Base-by-base conservation (phyloP, 2,797 vertebrate genomes). In the Pempheris klunzingeri region DNA sequence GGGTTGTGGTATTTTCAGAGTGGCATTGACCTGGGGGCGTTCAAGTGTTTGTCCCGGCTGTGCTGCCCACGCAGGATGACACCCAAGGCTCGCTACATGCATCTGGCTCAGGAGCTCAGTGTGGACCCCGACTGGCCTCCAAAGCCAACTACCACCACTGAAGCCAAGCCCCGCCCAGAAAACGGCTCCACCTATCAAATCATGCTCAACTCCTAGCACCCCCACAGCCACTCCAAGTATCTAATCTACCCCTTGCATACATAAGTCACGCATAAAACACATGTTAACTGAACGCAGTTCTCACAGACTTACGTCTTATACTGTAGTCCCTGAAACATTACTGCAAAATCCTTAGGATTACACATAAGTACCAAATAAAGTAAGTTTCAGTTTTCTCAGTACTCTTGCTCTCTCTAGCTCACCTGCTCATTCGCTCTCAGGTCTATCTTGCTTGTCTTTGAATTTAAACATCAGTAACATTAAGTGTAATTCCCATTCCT, bases 61-160 rank as follows among this genome's bases (percentile, higher is more conserved):
- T 94, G 95, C 73, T 94, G 94, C 52, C 94, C 87, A 44, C 90
- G 77, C 84, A 96, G 94, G 85, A 95, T 91, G 78, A 90, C 89
- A 0, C 98, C 97, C 81, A 97, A 98, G 91, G 97, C 98, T 50
- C 98, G 97, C 78, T 99, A 99, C 88, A 97, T 97, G 97, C 96
- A 97, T 80, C 94, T 99, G 88, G 98, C 98, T 80, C 97, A 99
- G 94, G 97, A 99, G 92, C 95, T 99, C 75, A 92, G 95, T 49
- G 94, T 97, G 55, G 98, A 99, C 89, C 98, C 98, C 0, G 97
- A 99, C 81, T 99, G 98, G 98, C 98, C 98, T 18, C 98, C 98
- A 47, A 99, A 97, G 90, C 98, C 98, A 77, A 96, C 96, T 82
- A 99, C 97, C 46, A 99, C 96, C 49, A 99, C 97, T 2, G 98